Base-by-base conservation (phyloP, 2,888 invertebrate species). In the Drosophila aldrichi region DNA sequence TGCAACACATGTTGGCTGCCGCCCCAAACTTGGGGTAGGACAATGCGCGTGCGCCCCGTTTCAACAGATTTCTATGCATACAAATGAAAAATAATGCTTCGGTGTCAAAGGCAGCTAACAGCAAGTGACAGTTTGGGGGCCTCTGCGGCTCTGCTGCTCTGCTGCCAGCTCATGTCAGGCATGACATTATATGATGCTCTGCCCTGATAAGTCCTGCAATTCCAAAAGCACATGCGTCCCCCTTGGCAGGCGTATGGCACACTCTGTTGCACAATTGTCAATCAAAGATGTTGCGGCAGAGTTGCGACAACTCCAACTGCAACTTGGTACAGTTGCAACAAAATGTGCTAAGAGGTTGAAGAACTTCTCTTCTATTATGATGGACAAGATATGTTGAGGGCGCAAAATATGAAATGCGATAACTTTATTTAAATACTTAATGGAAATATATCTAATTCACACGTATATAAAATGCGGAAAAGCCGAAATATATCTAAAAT, bases 111-210 rank as follows among this genome's bases (percentile, higher is more conserved):
- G 75, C 64, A 51, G 65, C 70, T 70, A 88, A 81, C 78, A 67
- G 55, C 83, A 66, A 76, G 81, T 88, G 88, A 86, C 83, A 88
- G 78, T 71, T 61, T 38, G 64, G 67, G 75, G 70, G 44, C 44
- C 16, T 8, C 29, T 8, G 10, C 38, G 16, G 9, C 32, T 32
- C 32, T 10, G 9, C 10, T 3, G 32, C 25, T 10, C 20, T 5
- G 44, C 16, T 34, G 46, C 41, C 57, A 41, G 68, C 52, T 70
- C 64, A 79, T 74, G 88, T 77, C 79, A 81, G 87, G 70, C 88
- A 79, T 88, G 84, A 86, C 88, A 84, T 88, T 84, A 84, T 88
- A 85, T 69, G 86, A 65, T 81, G 83, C 81, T 70, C 54, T 40
- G 71, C 61, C 68, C 25, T 36, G 76, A 78, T 78, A 77, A 79